These are phyloP conservation scores for Petrocephalus zakoni DNA, from an alignment of 2,113 vertebrate genomes.

Conservation along the genomic window DNA sequence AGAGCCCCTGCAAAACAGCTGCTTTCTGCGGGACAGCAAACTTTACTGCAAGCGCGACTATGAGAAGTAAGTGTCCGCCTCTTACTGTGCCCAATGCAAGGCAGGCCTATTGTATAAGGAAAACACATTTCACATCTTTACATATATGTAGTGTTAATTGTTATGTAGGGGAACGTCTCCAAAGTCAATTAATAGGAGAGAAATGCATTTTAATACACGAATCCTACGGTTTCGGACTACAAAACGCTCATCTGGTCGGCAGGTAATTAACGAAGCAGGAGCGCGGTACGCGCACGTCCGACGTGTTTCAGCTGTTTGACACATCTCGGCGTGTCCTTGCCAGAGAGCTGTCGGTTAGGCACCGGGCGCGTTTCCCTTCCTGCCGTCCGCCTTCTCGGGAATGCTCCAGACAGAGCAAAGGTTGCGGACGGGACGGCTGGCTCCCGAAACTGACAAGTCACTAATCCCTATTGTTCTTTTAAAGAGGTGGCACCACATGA, in stretches of 20 bases:
- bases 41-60: conserved; percentile 94
- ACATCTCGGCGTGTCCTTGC: background rate
- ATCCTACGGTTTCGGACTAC: background rate
- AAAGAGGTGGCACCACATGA: conserved; percentile 24
- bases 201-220: background rate
- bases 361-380: background rate
- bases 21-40: conserved; percentile 86
- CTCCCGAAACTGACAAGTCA: conserved; percentile 26
- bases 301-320: background rate
- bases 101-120: background rate
- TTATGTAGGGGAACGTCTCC: background rate
- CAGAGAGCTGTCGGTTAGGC: background rate
- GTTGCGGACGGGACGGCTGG: conserved; percentile 13
- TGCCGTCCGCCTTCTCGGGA: background rate
- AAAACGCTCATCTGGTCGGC: background rate
- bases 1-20: conserved; percentile 78
- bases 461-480: conserved; percentile 28
- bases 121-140: background rate
- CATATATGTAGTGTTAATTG: background rate
- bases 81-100: background rate
- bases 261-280: background rate
- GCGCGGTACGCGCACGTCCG: background rate
- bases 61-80: conserved; percentile 71
- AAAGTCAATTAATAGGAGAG: background rate
- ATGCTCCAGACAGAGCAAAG: conserved; percentile 1